Percentiles rank a stretch among this genome's conserved stretches.
These are phyloP conservation scores for Emys orbicularis DNA, from an alignment of 2,797 vertebrate species.

Conservation along the genomic window DNA sequence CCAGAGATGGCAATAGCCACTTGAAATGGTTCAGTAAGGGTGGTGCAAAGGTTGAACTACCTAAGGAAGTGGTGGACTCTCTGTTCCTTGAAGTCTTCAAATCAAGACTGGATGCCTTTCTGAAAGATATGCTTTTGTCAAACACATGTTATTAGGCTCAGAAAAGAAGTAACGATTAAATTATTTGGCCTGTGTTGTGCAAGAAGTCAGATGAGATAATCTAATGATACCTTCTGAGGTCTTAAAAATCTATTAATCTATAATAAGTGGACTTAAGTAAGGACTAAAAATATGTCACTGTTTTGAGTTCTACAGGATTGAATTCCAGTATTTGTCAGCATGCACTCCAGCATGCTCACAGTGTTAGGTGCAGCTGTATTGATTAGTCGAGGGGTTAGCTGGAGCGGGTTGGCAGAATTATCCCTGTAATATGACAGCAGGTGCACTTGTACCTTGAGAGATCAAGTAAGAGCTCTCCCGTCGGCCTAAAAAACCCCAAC, in stretches of 20 bases:
- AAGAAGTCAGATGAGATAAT: neutral
- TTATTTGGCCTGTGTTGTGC: neutral
- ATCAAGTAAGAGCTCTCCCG: too few species aligned
- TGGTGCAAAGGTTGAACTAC: neutral
- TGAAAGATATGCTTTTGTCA: neutral
- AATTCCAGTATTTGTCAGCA: neutral
- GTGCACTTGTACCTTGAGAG: neutral
- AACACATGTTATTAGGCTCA: neutral
- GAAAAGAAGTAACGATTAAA: neutral
- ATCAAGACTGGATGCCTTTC: neutral
- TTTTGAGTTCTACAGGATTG: neutral
- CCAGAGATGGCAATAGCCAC: too few species aligned
- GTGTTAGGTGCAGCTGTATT: neutral
- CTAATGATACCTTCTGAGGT: neutral
- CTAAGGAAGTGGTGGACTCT: neutral
- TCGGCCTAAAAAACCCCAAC: too few species aligned
- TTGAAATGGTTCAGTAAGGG: neutral
- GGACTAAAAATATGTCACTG: neutral
- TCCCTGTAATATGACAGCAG: neutral
- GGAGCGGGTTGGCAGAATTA: neutral
- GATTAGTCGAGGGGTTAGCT: neutral
- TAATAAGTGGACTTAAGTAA: neutral
- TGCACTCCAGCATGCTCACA: neutral
- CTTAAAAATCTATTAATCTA: neutral
- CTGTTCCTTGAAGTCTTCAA: neutral